phyloP scores from a whole-genome alignment of 2,888 invertebrate species.

The Gordius sp. region DNA sequence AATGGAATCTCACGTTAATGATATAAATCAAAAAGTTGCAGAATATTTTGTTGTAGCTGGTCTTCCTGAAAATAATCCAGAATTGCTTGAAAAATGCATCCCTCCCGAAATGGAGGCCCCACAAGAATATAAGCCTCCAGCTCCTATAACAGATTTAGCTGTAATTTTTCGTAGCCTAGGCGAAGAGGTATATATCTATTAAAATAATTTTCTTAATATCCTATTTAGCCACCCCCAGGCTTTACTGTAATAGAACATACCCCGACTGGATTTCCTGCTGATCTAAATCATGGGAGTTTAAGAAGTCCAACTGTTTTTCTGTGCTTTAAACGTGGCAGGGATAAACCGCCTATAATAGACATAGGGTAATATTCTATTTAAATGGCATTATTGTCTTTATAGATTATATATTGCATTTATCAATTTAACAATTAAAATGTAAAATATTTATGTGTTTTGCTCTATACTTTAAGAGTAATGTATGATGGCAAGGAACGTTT shows the following conservation, averaged over 20 bases:
- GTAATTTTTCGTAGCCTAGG: conserved; percentile 63
- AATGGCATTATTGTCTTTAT: conserved; percentile 18
- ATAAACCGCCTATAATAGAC: conserved; percentile 82
- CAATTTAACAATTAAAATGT: not conserved
- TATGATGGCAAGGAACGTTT: conserved; percentile 83
- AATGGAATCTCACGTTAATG: too few relatives aligned
- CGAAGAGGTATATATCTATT: conserved; percentile 36
- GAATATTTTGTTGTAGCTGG: conserved; percentile 97
- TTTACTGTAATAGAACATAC: conserved; percentile 47
- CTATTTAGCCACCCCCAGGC: conserved; percentile 40
- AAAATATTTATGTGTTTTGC: not conserved
- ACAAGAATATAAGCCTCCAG: conserved; percentile 32
- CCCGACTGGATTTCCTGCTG: conserved; percentile 55
- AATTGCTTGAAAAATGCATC: conserved; percentile 22
- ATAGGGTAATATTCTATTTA: conserved; percentile 42
- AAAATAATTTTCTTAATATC: conserved; percentile 19
- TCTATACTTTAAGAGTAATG: conserved; percentile 45
- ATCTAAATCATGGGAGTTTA: conserved; percentile 85
- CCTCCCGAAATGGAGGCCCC: conserved; percentile 23
- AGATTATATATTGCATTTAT: conserved; percentile 11
- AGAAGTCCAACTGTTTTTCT: conserved; percentile 71
- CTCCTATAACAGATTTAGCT: conserved; percentile 83
- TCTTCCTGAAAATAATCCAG: conserved; percentile 49
- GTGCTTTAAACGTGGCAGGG: conserved; percentile 64
- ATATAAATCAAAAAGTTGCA: too few relatives aligned